Conservation (phyloP, 2,888 invertebrate genomes). For the Cloeon dipterum region DNA sequence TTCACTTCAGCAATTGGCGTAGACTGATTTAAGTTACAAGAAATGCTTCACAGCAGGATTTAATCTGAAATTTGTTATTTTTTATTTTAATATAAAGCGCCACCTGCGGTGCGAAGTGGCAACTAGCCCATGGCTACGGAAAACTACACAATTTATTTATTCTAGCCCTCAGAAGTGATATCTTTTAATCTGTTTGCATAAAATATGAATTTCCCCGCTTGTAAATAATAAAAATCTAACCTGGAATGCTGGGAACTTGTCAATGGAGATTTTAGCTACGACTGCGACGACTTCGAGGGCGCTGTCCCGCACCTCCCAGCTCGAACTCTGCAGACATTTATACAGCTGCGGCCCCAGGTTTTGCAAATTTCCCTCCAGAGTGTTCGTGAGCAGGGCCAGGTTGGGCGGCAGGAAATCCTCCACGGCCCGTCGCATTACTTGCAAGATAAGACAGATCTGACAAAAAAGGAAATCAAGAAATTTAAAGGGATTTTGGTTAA, state of each 20-base stretch:
- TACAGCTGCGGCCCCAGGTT: conserved; percentile 41
- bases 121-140: too few relatives aligned
- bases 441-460: conserved; percentile 44
- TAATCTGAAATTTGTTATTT: too few relatives aligned
- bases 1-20: too few relatives aligned
- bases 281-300: conserved; percentile 47
- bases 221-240: too few relatives aligned
- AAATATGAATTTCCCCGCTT: too few relatives aligned
- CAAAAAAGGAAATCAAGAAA: conserved; percentile 38
- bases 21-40: too few relatives aligned
- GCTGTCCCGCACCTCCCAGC: conserved; percentile 62
- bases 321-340: conserved; percentile 40
- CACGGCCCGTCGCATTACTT: conserved; percentile 41
- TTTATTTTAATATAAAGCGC: too few relatives aligned
- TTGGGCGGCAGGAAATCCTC: conserved; percentile 56
- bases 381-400: conserved; percentile 45
- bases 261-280: conserved; percentile 40
- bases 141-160: too few relatives aligned
- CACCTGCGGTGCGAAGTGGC: too few relatives aligned
- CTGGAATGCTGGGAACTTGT: conserved; percentile 56
- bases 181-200: too few relatives aligned
- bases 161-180: too few relatives aligned
- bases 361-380: conserved; percentile 33
- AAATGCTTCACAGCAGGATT: too few relatives aligned
- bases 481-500: conserved; percentile 4